phyloP scores from a whole-genome alignment of 2,888 invertebrate species.

The Maniola hyperantus region DNA sequence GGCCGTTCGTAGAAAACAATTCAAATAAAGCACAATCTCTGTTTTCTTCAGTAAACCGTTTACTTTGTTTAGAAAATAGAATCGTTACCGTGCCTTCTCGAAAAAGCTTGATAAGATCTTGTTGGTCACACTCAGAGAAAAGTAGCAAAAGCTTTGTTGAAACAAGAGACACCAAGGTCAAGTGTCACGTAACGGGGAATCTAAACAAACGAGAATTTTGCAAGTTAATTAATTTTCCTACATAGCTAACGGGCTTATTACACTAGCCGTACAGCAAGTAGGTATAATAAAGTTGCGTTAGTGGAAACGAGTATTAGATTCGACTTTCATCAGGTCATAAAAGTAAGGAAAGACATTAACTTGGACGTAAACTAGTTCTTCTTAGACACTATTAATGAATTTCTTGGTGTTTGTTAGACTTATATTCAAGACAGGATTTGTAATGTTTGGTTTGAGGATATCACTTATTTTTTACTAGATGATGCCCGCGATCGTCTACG shows the following conservation, averaged over 20 bases:
- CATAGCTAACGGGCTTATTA: constrained; percentile 6
- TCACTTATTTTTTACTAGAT: too few species aligned
- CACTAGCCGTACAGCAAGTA: background rate
- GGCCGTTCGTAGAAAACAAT: too few species aligned
- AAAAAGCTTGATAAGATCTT: background rate
- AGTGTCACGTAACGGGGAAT: constrained; percentile 60
- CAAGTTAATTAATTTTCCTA: constrained; percentile 21
- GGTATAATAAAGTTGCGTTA: constrained; percentile 9
- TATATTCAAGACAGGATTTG: background rate
- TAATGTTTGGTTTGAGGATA: too few species aligned
- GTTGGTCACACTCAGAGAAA: constrained; percentile 12
- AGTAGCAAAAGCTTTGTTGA: constrained; percentile 24
- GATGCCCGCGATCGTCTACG: too few species aligned
- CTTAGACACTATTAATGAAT: background rate
- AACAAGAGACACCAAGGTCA: constrained; percentile 42
- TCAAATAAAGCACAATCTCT: too few species aligned
- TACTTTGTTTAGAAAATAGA: too few species aligned
- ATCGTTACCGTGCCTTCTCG: background rate
- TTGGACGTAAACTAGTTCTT: background rate
- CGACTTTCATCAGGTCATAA: constrained; percentile 13
- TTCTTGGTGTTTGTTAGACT: background rate
- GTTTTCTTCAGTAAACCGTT: too few species aligned
- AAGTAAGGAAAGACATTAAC: background rate
- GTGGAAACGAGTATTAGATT: constrained; percentile 10
- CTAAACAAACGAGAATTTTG: constrained; percentile 21